Conservation (phyloP, 2,888 invertebrate species). For the Andrena hattorfiana region DNA sequence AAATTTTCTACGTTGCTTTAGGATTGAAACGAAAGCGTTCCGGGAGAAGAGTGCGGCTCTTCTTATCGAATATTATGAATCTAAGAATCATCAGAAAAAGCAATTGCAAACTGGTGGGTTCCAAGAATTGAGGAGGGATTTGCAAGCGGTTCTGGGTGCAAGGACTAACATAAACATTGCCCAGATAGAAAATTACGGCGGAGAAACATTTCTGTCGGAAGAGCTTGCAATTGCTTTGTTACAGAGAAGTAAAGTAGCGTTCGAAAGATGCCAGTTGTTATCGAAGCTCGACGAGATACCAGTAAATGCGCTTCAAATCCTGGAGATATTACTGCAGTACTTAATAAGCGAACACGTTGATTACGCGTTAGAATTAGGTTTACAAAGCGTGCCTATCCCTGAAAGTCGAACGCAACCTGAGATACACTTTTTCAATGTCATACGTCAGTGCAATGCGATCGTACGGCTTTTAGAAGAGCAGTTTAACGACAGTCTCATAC, state of each 20-base stretch:
- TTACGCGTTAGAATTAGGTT: slow-evolving; percentile 97
- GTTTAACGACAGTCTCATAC: slow-evolving; percentile 95
- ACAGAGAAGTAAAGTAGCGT: slow-evolving; percentile 95
- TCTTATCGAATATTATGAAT: slow-evolving; percentile 94
- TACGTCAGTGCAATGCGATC: slow-evolving; percentile 96
- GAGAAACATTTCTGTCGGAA: slow-evolving; percentile 98
- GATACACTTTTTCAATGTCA: slow-evolving; percentile 97
- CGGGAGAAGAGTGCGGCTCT: slow-evolving; percentile 91
- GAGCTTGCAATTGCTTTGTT: slow-evolving; percentile 96
- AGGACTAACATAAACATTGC: slow-evolving; percentile 97
- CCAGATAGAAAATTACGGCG: slow-evolving; percentile 97
- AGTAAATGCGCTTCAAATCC: slow-evolving; percentile 91
- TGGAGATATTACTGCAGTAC: slow-evolving; percentile 94
- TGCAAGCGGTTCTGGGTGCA: slow-evolving; percentile 97
- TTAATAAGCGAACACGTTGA: slow-evolving; percentile 97
- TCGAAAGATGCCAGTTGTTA: slow-evolving; percentile 94
- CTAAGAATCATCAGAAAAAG: slow-evolving; percentile 97
- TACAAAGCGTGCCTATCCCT: slow-evolving; percentile 94
- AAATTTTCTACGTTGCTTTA: slow-evolving; percentile 72
- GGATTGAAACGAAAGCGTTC: slow-evolving; percentile 91
- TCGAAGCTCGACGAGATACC: slow-evolving; percentile 93
- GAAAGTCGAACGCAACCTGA: slow-evolving; percentile 95
- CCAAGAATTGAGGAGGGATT: slow-evolving; percentile 96
- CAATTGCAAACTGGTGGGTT: slow-evolving; percentile 96
- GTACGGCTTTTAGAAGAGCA: slow-evolving; percentile 97